Evolutionary conservation across 1,140 invertebrate genomes (phyloP), one percentile per base, ranked within the genome.

Genomic region (Uloborus diversus): DNA sequence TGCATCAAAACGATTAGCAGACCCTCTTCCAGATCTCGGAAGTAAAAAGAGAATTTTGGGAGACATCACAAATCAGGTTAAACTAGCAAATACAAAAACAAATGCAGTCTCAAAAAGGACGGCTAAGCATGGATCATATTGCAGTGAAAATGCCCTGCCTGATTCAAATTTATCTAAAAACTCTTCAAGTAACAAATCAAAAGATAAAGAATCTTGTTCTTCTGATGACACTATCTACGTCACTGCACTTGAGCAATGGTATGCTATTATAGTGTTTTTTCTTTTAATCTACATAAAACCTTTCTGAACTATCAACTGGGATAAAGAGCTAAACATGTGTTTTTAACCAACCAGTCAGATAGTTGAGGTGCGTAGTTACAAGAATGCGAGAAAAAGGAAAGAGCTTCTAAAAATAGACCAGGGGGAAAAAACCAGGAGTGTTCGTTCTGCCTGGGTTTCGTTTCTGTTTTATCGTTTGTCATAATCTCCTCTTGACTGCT

Each of bases 21-120:
- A 78, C n/a, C 27, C 23, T 5, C 30, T 57, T 13, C 73, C 49
- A 20, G 73, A 65, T 20, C n/a, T 5, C 3, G 61, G 47, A 2
- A 51, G 47, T 20, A 78, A 66, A 28, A 78, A 78, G 14, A 28
- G 73, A 9, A 65, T 66, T 17, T 23, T 78, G 20, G 73, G 73
- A 2, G 73, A 78, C 14, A 78, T 78, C 20, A 78, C 73, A 30
- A 78, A 78, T 42, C 17, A 61, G 14, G 13, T 32, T 7, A 53
- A 7, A 51, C 4, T 7, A n/a, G 4, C 4, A 0, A 53, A 7
- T 53, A 7, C 20, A 1, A 53, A 53, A 20, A n/a, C 49, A 0
- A 53, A 20, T 20, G 5, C 13, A 53, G 23, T 7, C 20, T 7
- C 17, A 7, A 53, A 53, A 4, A 53, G 17, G 37, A 17, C 2